These are phyloP conservation scores for Apamea sordens DNA, from an alignment of 2,888 invertebrate species.

Conservation along the genomic window DNA sequence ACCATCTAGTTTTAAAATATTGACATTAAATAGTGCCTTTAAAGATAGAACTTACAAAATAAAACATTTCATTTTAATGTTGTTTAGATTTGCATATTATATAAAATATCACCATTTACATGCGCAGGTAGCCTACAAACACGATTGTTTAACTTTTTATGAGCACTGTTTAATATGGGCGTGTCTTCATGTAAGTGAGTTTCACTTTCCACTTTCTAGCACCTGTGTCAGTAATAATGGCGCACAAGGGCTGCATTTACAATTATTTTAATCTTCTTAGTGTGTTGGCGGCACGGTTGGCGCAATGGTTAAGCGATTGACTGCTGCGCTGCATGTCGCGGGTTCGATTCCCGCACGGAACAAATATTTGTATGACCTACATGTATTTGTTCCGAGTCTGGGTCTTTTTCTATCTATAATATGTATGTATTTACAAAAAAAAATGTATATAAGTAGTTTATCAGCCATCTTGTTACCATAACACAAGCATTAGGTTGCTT, in stretches of 20 bases:
- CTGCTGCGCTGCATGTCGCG: too few species aligned
- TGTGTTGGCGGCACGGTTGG: too few species aligned
- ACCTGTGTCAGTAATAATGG: conserved; percentile 42
- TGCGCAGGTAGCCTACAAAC: conserved; percentile 54
- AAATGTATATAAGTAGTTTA: too few species aligned
- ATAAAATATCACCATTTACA: conserved; percentile 42
- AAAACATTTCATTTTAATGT: background rate
- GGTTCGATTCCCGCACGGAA: too few species aligned
- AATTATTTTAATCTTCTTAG: conserved; percentile 11
- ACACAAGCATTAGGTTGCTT: too few species aligned
- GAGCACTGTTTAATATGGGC: conserved; percentile 72
- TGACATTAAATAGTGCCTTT: background rate
- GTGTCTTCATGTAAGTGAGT: conserved; percentile 54
- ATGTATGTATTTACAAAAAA: too few species aligned
- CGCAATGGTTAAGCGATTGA: too few species aligned
- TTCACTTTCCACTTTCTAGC: conserved; percentile 79
- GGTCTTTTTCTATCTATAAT: too few species aligned
- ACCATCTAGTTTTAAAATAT: too few species aligned
- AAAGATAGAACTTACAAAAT: background rate
- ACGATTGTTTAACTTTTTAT: conserved; percentile 67
- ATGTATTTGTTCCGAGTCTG: too few species aligned
- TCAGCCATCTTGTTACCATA: too few species aligned
- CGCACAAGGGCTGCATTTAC: conserved; percentile 50
- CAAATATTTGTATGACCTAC: too few species aligned
- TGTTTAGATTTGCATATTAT: conserved; percentile 7